Percentiles rank a stretch among this genome's conserved stretches.
Conservation (phyloP, 2,113 vertebrate species). For the Lasiurus cinereus region DNA sequence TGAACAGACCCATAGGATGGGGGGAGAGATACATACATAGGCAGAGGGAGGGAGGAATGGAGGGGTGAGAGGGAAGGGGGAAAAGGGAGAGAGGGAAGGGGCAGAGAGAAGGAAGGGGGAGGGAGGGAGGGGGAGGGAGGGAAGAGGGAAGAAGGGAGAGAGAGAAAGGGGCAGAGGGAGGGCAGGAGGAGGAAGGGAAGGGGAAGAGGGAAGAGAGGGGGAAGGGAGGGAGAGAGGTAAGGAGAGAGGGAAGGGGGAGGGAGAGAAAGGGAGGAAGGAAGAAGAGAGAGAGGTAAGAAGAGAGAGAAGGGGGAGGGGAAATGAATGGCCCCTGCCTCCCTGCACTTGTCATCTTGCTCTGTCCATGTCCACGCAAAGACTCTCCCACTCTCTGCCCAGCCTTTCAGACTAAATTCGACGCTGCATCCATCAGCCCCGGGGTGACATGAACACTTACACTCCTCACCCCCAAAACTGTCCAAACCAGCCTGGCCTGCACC, state of each 20-base stretch:
- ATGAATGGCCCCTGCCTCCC: not conserved
- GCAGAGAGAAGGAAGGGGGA: too few relatives aligned
- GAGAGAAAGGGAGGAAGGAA: not conserved
- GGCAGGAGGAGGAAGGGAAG: too few relatives aligned
- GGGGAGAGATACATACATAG: not conserved
- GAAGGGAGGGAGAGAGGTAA: not conserved
- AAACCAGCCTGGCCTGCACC: not conserved
- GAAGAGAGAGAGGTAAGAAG: not conserved
- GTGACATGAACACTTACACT: not conserved
- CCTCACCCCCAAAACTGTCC: not conserved
- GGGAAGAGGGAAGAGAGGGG: not conserved
- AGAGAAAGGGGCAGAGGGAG: too few relatives aligned
- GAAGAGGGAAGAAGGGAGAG: too few relatives aligned
- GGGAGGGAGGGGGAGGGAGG: too few relatives aligned
- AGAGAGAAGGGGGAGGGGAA: too few relatives aligned
- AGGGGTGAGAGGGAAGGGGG: too few relatives aligned
- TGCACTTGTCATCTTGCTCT: not conserved
- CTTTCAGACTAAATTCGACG: not conserved
- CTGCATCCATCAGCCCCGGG: too few relatives aligned
- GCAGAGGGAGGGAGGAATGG: not conserved
- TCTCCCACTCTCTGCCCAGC: not conserved
- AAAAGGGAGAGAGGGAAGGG: too few relatives aligned
- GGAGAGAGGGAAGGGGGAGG: too few relatives aligned
- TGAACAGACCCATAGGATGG: not conserved
- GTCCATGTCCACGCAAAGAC: not conserved